A percentile compares a stretch with the other conserved stretches of the same genome.
Evolutionary conservation across 2,113 vertebrate species (phyloP).

Genomic region (Strigops habroptila): DNA sequence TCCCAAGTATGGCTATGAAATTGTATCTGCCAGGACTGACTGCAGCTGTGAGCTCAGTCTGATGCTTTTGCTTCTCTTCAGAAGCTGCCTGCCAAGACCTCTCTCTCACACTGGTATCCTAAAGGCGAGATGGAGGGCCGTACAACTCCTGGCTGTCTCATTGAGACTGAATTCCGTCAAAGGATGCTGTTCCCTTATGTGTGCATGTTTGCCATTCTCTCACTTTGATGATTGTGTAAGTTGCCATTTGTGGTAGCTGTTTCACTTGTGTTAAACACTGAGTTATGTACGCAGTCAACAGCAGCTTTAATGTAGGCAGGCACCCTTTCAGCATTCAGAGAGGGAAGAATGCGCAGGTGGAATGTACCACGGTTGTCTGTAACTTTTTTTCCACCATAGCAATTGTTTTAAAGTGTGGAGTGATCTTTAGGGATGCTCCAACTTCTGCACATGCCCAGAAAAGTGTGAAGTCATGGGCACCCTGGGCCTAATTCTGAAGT

Average conservation of each 20-base stretch:
- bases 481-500: background rate
- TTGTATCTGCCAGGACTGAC: background rate
- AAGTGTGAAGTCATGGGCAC: background rate
- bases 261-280: background rate
- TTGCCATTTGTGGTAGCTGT: slow-evolving; percentile 11
- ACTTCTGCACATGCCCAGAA: background rate
- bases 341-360: background rate
- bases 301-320: background rate
- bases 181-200: background rate
- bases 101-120: background rate
- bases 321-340: background rate
- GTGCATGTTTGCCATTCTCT: background rate
- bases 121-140: background rate
- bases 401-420: background rate
- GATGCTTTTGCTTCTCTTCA: background rate
- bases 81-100: background rate
- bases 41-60: background rate
- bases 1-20: slow-evolving; percentile 59
- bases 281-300: background rate
- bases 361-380: fast-evolving
- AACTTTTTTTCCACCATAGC: background rate
- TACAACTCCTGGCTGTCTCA: background rate
- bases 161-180: background rate
- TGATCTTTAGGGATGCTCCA: background rate
- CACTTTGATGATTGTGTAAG: background rate